Percentiles rank a stretch among this genome's conserved stretches.
Evolutionary conservation across 2,888 invertebrate species (phyloP).

Genomic region (Nemapogon koenigi): DNA sequence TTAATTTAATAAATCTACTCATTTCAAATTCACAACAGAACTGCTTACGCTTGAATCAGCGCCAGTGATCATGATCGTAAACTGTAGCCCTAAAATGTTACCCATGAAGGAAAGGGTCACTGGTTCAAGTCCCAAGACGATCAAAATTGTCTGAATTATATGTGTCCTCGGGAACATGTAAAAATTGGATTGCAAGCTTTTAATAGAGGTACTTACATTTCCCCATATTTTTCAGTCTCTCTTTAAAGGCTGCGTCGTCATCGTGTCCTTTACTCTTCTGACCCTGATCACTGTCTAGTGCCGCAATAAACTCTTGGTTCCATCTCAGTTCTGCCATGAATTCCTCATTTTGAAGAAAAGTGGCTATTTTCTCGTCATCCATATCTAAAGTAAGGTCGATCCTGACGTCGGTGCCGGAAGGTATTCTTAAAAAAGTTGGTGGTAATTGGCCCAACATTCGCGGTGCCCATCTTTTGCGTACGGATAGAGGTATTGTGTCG

Average conservation of each 20-base stretch:
- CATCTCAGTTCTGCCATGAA: constrained; percentile 85
- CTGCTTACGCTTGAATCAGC: too few species aligned
- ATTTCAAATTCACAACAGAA: too few species aligned
- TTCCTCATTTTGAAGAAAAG: constrained; percentile 89
- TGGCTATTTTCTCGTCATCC: constrained; percentile 86
- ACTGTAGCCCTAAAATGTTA: too few species aligned
- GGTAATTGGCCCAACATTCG: constrained; percentile 80
- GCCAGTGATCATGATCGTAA: too few species aligned
- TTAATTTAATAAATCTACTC: too few species aligned
- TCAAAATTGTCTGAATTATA: too few species aligned
- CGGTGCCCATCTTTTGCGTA: constrained; percentile 75
- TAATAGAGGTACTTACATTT: constrained; percentile 61
- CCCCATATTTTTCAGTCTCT: constrained; percentile 82
- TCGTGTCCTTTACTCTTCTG: constrained; percentile 55
- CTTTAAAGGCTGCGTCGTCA: constrained; percentile 78
- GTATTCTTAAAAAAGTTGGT: constrained; percentile 76
- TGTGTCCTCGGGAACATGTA: too few species aligned
- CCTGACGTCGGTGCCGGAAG: constrained; percentile 50
- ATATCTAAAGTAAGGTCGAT: constrained; percentile 65
- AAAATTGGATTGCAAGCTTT: too few species aligned
- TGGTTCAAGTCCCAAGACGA: too few species aligned
- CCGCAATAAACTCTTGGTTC: constrained; percentile 87
- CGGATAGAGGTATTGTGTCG: constrained; percentile 47
- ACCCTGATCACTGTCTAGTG: constrained; percentile 77
- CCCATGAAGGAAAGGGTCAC: too few species aligned